phyloP scores from a whole-genome alignment of 2,888 invertebrate species.

The Nyleta sp. region DNA sequence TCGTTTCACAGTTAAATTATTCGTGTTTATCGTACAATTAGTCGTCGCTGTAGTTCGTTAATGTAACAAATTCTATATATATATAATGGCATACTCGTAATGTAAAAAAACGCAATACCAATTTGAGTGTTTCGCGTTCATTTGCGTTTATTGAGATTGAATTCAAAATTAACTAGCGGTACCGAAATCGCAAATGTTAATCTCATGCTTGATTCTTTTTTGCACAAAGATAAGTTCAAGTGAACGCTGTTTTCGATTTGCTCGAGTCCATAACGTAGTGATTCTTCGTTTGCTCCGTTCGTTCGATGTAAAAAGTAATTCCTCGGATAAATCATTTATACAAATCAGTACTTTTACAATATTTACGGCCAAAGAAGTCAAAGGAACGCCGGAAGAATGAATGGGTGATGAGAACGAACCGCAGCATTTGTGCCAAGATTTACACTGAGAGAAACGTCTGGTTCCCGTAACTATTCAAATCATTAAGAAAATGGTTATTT shows the following conservation, averaged over 20 bases:
- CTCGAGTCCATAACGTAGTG: too few species aligned
- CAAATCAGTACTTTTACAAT: neutral
- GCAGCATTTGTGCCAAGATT: too few species aligned
- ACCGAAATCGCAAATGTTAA: constrained; percentile 8
- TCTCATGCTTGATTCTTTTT: neutral
- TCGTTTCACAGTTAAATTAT: constrained; percentile 1
- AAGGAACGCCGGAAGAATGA: neutral
- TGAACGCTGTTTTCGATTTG: too few species aligned
- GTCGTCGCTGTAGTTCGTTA: constrained; percentile 8
- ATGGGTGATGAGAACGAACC: too few species aligned
- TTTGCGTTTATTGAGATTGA: constrained; percentile 6
- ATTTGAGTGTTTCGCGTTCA: neutral
- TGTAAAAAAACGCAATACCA: neutral
- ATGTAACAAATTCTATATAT: neutral
- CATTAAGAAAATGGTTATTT: too few species aligned
- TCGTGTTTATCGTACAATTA: constrained; percentile 10
- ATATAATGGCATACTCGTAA: too few species aligned
- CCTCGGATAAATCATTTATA: neutral
- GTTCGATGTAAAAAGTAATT: constrained; percentile 18
- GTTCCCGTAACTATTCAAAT: too few species aligned
- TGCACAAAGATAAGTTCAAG: too few species aligned
- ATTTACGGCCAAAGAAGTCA: neutral
- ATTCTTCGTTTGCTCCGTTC: constrained; percentile 5
- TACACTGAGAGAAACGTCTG: too few species aligned
- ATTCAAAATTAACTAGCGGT: constrained; percentile 1